Percentiles rank a stretch among this genome's conserved stretches.
Conservation (phyloP, 2,888 invertebrate genomes). For the Linnaemya vulpina region DNA sequence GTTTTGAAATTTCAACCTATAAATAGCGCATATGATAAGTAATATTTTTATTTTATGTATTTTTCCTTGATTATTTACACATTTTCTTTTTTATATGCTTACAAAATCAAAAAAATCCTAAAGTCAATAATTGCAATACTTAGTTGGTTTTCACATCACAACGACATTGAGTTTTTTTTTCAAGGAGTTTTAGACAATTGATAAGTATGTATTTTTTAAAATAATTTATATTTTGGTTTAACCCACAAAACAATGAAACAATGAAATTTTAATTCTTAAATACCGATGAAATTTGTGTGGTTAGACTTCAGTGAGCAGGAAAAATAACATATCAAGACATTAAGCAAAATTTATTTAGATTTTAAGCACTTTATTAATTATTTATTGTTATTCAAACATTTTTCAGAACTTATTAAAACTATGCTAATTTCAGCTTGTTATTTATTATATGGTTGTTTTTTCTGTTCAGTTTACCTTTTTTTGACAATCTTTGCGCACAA, state of each 20-base stretch:
- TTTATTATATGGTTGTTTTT: neutral
- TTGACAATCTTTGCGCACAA: slow-evolving; percentile 60
- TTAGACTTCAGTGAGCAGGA: slow-evolving; percentile 50
- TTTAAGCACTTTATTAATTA: slow-evolving; percentile 40
- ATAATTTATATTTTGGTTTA: neutral
- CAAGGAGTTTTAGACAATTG: slow-evolving; percentile 34
- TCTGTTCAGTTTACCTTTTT: slow-evolving; percentile 49
- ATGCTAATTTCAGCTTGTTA: slow-evolving; percentile 14
- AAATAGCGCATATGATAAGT: neutral
- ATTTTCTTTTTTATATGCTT: slow-evolving; percentile 16
- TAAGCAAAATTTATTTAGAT: slow-evolving; percentile 49
- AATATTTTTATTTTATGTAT: neutral
- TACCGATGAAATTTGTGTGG: slow-evolving; percentile 23
- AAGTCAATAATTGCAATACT: neutral
- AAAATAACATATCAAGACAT: slow-evolving; percentile 37
- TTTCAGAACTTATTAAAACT: slow-evolving; percentile 17
- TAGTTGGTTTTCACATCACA: slow-evolving; percentile 34
- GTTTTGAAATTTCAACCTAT: neutral
- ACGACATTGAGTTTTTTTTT: slow-evolving; percentile 15
- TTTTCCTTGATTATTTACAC: slow-evolving; percentile 24
- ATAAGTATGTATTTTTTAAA: slow-evolving; percentile 2
- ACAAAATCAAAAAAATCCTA: neutral
- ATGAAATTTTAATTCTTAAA: slow-evolving; percentile 26
- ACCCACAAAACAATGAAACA: slow-evolving; percentile 35
- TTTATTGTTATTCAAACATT: slow-evolving; percentile 2